Conservation (phyloP, 2,113 vertebrate species). For the Alligator mississippiensis region DNA sequence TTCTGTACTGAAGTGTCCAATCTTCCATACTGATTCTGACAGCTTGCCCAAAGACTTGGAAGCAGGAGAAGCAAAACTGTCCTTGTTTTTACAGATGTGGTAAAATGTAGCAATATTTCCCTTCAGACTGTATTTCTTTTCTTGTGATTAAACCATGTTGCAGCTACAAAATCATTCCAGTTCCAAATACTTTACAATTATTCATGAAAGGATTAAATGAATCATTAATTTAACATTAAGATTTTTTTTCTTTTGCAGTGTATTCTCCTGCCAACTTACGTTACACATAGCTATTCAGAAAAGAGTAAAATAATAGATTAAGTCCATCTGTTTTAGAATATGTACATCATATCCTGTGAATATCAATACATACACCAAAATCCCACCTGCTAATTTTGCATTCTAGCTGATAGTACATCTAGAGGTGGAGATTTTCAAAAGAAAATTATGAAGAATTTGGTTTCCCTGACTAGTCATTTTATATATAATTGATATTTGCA, state of each 20-base stretch:
- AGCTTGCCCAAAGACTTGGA: not conserved
- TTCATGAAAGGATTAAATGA: slow-evolving; percentile 59
- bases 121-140: slow-evolving; percentile 13
- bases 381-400: not conserved
- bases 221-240: slow-evolving; percentile 70
- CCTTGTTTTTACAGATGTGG: not conserved
- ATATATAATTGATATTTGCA: not conserved
- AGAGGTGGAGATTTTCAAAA: not conserved
- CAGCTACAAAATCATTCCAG: slow-evolving; percentile 49
- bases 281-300: slow-evolving; percentile 57
- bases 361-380: slow-evolving; percentile 11
- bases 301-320: slow-evolving; percentile 45
- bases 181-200: slow-evolving; percentile 55
- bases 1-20: not conserved
- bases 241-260: not conserved
- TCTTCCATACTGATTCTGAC: not conserved
- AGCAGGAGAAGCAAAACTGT: slow-evolving; percentile 7
- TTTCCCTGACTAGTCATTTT: not conserved
- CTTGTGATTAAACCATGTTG: slow-evolving; percentile 21
- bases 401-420: not conserved
- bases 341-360: not conserved
- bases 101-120: slow-evolving; percentile 8
- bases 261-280: slow-evolving; percentile 36
- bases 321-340: slow-evolving; percentile 1
- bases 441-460: not conserved